phyloP scores from a whole-genome alignment of 2,113 vertebrate genomes.

The Eurystomus gularis region DNA sequence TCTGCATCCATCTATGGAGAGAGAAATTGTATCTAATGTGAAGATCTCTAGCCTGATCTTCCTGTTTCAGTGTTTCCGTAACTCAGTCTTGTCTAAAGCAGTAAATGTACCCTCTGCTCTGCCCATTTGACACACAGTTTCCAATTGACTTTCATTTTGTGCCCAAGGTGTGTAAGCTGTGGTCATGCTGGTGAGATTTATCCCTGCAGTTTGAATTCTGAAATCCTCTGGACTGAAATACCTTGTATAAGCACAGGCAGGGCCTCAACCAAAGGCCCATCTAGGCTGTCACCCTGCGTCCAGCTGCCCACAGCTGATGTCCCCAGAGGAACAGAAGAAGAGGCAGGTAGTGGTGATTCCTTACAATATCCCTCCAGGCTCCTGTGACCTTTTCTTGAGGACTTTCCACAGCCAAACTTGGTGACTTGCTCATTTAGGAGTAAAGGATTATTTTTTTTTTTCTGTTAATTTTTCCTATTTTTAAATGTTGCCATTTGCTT shows the following conservation, averaged over 20 bases:
- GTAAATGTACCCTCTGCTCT: background rate
- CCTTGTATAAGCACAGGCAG: background rate
- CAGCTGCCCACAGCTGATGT: background rate
- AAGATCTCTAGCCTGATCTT: background rate
- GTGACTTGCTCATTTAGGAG: background rate
- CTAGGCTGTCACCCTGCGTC: fast-evolving
- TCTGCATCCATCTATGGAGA: background rate
- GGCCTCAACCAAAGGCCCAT: background rate
- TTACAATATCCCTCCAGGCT: background rate
- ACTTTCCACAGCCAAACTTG: background rate
- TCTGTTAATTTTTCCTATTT: background rate
- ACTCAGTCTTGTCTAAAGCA: background rate
- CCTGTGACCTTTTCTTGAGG: background rate
- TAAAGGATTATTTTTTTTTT: background rate
- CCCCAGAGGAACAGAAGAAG: background rate
- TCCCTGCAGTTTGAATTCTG: background rate
- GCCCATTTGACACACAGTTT: fast-evolving
- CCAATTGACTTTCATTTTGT: background rate
- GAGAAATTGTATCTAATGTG: background rate
- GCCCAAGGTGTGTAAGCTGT: background rate
- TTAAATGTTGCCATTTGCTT: background rate
- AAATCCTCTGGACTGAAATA: background rate
- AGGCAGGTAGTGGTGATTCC: background rate
- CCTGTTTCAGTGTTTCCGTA: background rate
- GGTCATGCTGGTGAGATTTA: background rate